Evolutionary conservation across 1,140 invertebrate genomes (phyloP), one percentile per base, ranked within the genome.

Genomic region (Sinella curviseta): DNA sequence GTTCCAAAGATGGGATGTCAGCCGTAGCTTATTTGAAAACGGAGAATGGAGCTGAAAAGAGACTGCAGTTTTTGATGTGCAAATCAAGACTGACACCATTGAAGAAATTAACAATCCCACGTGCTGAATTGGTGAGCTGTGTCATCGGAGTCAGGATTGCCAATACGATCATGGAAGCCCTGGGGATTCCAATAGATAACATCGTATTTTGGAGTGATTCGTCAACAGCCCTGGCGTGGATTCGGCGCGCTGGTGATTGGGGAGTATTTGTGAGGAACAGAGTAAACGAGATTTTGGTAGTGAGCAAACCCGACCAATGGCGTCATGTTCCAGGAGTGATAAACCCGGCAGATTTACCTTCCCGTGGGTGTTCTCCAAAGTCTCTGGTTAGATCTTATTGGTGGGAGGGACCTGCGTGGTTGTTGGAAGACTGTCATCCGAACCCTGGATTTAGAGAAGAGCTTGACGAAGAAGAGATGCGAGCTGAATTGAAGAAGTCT

Each of bases 181-280:
- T 12, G 8, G 39, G 20, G 20, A 20, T 48, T 4, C 8, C 3
- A 3, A 60, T 3, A 16, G 24, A 60, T 26, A 17, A 26, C 14
- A 14, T 60, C 24, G 24, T 26, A n/a, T 60, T 60, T 60, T 60
- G 57, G 57, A 60, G 57, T 60, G 57, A 60, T n/a, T 60, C 57
- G 12, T 17, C 57, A 3, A 60, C 57, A 14, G 57, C 57, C 24
- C 24, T 60, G 24, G 57, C 57, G 24, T 60, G 57, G 57, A 60
- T 60, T 4, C 8, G 24, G 24, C 8, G 57, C 8, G 24, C 3
- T 4, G 14, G 24, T 12, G 57, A 60, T 16, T 26, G 14, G 14
- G 57, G 57, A 60, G 57, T 60, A 26, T 60, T 60, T 26, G 57
- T 60, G 24, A 16, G 24, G 57, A 60, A 60, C 57, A 16, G 57